Percentiles rank a stretch among this genome's conserved stretches.
These are phyloP conservation scores for Seriola rivoliana DNA, from an alignment of 2,113 vertebrate genomes.

Conservation along the genomic window DNA sequence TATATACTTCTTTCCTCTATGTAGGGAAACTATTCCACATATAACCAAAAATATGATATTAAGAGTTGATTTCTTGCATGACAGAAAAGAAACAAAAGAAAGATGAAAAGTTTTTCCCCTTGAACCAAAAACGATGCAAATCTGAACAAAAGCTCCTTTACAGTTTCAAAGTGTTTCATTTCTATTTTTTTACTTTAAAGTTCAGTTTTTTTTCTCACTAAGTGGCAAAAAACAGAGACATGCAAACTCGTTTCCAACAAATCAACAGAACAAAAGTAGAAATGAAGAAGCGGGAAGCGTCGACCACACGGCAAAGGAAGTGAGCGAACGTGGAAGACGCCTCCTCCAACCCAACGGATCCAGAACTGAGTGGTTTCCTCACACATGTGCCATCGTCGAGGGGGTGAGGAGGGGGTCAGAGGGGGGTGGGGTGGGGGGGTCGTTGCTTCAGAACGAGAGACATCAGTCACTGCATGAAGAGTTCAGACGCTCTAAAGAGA, in stretches of 20 bases:
- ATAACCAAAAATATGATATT: slow-evolving; percentile 93
- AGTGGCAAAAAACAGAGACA: slow-evolving; percentile 86
- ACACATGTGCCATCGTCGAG: slow-evolving; percentile 84
- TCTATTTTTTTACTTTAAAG: slow-evolving; percentile 64
- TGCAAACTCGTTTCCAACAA: slow-evolving; percentile 89
- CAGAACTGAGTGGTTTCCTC: slow-evolving; percentile 81
- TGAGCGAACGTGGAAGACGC: slow-evolving; percentile 22
- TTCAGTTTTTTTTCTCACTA: slow-evolving; percentile 70
- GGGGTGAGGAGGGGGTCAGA: neutral
- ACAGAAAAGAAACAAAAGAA: slow-evolving; percentile 79
- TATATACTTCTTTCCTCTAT: slow-evolving; percentile 78
- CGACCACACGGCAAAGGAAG: slow-evolving; percentile 10
- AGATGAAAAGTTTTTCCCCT: slow-evolving; percentile 60
- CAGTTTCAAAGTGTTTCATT: slow-evolving; percentile 69
- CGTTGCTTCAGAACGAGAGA: neutral
- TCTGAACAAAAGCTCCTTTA: slow-evolving; percentile 88
- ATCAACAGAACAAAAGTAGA: slow-evolving; percentile 77
- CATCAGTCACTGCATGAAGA: slow-evolving; percentile 62
- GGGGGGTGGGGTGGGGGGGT: neutral
- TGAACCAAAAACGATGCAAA: slow-evolving; percentile 83
- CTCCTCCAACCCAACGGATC: slow-evolving; percentile 3
- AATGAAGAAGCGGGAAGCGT: slow-evolving; percentile 33
- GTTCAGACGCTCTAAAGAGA: slow-evolving; percentile 22
- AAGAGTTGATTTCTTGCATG: slow-evolving; percentile 90
- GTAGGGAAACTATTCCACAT: slow-evolving; percentile 93